Percentiles rank a stretch among this genome's conserved stretches.
Conservation (phyloP, 2,113 vertebrate species). For the Anas platyrhynchos region DNA sequence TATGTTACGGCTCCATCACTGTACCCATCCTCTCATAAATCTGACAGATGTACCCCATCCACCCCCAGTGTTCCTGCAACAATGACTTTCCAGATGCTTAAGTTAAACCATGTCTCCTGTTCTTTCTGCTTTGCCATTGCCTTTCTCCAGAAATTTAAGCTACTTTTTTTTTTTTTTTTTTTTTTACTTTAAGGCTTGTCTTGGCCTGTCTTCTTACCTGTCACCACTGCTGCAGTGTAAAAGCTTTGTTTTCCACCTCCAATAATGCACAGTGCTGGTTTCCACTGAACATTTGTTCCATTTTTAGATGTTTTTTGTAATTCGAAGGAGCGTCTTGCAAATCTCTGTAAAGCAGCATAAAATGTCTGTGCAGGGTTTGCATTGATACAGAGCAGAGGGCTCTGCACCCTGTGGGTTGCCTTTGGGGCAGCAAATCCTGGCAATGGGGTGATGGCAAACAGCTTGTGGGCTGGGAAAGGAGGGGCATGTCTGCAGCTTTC, state of each 20-base stretch:
- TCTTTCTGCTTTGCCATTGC: slow-evolving; percentile 27
- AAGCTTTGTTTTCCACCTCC: background rate
- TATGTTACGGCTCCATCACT: slow-evolving; percentile 39
- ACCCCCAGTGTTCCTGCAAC: slow-evolving; percentile 24
- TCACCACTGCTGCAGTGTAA: background rate
- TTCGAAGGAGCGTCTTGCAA: background rate
- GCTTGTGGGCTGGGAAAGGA: background rate
- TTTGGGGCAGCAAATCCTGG: background rate
- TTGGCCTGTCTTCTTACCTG: background rate
- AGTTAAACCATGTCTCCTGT: background rate
- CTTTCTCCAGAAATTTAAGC: background rate
- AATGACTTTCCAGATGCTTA: slow-evolving; percentile 28
- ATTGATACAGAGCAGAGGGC: background rate
- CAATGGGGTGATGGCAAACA: background rate
- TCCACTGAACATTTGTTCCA: background rate
- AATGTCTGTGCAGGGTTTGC: background rate
- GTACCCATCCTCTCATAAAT: slow-evolving; percentile 31
- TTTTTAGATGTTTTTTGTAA: background rate
- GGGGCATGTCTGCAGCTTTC: background rate
- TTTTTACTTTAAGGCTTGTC: slow-evolving; percentile 8
- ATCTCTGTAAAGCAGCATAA: background rate
- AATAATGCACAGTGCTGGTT: background rate
- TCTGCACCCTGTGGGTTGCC: accelerated
- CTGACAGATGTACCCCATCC: slow-evolving; percentile 26
- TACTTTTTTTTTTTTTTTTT: slow-evolving; percentile 21